These are phyloP conservation scores for Stenopsyche tienmushanensis DNA, from an alignment of 1,140 invertebrate species.

Conservation along the genomic window DNA sequence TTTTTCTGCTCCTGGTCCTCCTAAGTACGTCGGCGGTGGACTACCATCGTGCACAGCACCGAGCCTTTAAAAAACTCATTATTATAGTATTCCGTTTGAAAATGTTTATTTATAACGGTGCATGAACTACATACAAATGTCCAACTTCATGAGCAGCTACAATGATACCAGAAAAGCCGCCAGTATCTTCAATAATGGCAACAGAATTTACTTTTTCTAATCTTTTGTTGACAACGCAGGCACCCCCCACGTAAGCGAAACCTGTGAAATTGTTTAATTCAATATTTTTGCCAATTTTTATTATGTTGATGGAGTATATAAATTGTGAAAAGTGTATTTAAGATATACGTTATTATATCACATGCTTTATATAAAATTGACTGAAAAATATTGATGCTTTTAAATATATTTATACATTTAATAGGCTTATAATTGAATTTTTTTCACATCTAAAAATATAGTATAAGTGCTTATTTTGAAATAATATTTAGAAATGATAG, in stretches of 20 bases:
- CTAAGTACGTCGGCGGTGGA: conserved; percentile 89
- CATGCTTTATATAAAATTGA: too few species aligned
- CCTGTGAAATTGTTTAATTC: too few species aligned
- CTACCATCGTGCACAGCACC: conserved; percentile 94
- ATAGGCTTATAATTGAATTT: too few species aligned
- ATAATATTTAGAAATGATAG: too few species aligned
- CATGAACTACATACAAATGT: conserved; percentile 79
- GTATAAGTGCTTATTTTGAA: too few species aligned
- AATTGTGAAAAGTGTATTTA: too few species aligned
- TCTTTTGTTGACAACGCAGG: conserved; percentile 93
- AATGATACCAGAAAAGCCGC: conserved; percentile 94
- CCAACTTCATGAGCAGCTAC: conserved; percentile 96
- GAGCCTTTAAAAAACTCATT: conserved; percentile 59
- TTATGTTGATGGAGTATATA: too few species aligned
- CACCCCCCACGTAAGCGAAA: conserved; percentile 94
- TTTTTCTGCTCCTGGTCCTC: conserved; percentile 92
- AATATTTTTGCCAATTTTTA: too few species aligned
- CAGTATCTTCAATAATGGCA: conserved; percentile 94
- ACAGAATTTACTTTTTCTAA: conserved; percentile 95
- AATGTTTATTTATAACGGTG: neutral
- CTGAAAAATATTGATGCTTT: too few species aligned
- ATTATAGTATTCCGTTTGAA: conserved; percentile 9
- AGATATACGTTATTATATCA: too few species aligned
- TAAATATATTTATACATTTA: too few species aligned
- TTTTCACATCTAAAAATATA: too few species aligned